Evolutionary conservation across 2,113 vertebrate species (phyloP).

Genomic region (Syngnathus scovelli): DNA sequence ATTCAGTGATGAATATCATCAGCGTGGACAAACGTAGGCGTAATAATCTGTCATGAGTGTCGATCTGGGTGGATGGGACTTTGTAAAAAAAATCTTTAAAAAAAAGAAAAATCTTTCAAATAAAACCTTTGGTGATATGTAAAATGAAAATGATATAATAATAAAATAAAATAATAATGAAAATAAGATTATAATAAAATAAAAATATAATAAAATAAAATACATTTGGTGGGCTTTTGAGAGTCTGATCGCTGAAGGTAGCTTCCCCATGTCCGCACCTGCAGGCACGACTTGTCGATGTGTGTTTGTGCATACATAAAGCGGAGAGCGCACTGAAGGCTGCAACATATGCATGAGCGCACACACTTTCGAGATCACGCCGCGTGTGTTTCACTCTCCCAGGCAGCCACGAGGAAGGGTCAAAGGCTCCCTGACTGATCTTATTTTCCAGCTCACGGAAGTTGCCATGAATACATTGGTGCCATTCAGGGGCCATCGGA

Average conservation of each 20-base stretch:
- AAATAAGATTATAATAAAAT: too few relatives aligned
- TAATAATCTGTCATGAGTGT: neutral
- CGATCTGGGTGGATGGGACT: too few relatives aligned
- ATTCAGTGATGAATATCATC: neutral
- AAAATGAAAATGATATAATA: too few relatives aligned
- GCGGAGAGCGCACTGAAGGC: conserved; percentile 26
- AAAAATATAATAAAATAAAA: neutral
- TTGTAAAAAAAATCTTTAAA: too few relatives aligned
- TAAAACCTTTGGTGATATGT: too few relatives aligned
- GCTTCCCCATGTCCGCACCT: conserved; percentile 32
- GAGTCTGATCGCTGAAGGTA: conserved; percentile 36
- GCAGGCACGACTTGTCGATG: conserved; percentile 9
- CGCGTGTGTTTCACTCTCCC: conserved; percentile 46
- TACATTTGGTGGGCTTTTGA: neutral
- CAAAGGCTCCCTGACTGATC: conserved; percentile 68
- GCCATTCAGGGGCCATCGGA: conserved; percentile 54
- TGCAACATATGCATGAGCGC: conserved; percentile 26
- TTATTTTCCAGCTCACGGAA: conserved; percentile 66
- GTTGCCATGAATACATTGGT: conserved; percentile 64
- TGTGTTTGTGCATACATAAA: conserved; percentile 33
- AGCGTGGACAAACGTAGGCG: neutral
- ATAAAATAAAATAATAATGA: too few relatives aligned
- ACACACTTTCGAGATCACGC: conserved; percentile 18
- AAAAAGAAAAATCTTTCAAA: too few relatives aligned
- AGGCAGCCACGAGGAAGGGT: conserved; percentile 60